Percentiles rank a stretch among this genome's conserved stretches.
These are phyloP conservation scores for Jaculus jaculus DNA, from an alignment of 2,113 vertebrate genomes.

Conservation along the genomic window DNA sequence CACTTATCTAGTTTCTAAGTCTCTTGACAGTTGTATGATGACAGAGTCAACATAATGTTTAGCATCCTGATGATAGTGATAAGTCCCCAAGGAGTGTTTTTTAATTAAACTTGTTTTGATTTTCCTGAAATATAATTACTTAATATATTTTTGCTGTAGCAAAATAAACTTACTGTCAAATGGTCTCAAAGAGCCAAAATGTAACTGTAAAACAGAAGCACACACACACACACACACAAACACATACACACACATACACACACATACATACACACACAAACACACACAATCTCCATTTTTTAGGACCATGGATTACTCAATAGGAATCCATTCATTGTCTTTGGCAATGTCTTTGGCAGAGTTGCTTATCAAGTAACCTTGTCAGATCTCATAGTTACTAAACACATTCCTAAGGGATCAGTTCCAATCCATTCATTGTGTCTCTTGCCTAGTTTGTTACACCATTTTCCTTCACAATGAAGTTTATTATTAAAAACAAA, in stretches of 20 bases:
- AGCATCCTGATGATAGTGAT: background rate
- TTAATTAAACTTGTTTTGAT: background rate
- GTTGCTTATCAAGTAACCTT: background rate
- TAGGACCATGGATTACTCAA: background rate
- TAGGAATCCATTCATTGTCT: background rate
- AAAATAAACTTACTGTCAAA: background rate
- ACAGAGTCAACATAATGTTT: background rate
- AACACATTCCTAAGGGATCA: background rate
- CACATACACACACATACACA: too few species aligned
- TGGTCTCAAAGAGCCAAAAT: background rate
- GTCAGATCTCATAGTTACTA: background rate
- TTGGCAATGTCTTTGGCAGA: background rate
- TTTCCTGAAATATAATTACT: background rate
- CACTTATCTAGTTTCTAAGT: background rate
- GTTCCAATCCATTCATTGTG: background rate
- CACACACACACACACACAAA: too few species aligned
- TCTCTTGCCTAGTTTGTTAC: background rate
- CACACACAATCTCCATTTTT: background rate
- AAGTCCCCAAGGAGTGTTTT: background rate
- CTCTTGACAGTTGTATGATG: background rate
- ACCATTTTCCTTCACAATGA: background rate
- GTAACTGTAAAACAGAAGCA: background rate
- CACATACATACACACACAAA: too few species aligned
- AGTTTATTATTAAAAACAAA: background rate
- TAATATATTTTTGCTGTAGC: background rate